Percentiles rank a stretch among this genome's conserved stretches.
Evolutionary conservation across 2,797 vertebrate species (phyloP).

Genomic region (Podargus strigoides): DNA sequence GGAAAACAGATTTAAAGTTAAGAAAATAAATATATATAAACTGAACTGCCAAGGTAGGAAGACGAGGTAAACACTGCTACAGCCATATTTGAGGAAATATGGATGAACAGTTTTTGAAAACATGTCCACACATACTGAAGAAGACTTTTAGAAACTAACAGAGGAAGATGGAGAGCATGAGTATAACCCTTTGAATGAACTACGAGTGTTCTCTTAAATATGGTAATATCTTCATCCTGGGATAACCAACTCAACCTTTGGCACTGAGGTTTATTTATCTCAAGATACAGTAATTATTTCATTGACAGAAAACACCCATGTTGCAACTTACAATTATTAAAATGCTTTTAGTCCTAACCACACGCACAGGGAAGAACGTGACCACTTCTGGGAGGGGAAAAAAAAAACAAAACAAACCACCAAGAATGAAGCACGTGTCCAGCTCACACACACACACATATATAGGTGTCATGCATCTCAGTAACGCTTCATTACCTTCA

Average conservation of each 20-base stretch:
- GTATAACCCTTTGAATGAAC: not conserved
- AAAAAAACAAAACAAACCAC: too few relatives aligned
- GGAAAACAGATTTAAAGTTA: not conserved
- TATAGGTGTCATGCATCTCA: fast-evolving
- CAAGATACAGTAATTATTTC: not conserved
- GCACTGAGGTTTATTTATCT: not conserved
- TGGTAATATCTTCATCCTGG: not conserved
- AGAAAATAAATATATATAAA: not conserved
- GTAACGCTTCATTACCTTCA: not conserved
- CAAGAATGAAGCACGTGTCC: not conserved
- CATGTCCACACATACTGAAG: not conserved
- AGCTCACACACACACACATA: not conserved
- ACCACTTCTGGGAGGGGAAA: fast-evolving
- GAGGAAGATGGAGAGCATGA: not conserved
- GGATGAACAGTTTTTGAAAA: not conserved
- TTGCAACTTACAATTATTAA: not conserved
- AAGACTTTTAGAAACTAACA: not conserved
- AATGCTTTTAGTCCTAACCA: not conserved
- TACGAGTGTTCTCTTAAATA: not conserved
- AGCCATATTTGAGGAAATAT: not conserved
- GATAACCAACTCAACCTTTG: not conserved
- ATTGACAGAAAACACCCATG: not conserved
- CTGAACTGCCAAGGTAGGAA: not conserved
- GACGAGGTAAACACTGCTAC: not conserved
- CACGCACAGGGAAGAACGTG: not conserved